Conservation (phyloP, 2,113 vertebrate species). For the Cynoglossus semilaevis region DNA sequence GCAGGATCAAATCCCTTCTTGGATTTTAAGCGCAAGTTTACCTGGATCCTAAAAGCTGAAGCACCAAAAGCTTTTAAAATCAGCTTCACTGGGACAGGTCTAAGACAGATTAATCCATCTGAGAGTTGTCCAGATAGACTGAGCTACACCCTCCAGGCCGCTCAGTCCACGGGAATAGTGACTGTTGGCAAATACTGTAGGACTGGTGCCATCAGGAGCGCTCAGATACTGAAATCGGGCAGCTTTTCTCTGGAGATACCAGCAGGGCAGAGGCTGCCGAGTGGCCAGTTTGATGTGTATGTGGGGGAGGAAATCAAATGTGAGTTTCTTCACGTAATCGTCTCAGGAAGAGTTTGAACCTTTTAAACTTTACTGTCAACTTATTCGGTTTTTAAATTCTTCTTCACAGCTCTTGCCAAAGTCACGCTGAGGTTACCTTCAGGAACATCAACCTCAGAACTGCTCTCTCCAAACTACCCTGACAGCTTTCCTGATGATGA, state of each 20-base stretch:
- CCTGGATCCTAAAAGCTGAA: slow-evolving; percentile 78
- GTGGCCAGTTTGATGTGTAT: slow-evolving; percentile 74
- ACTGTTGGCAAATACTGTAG: slow-evolving; percentile 83
- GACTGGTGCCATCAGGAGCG: slow-evolving; percentile 73
- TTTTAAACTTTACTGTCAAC: not conserved
- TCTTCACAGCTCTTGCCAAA: slow-evolving; percentile 79
- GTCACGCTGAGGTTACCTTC: slow-evolving; percentile 78
- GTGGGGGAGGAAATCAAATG: slow-evolving; percentile 82
- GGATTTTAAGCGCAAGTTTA: slow-evolving; percentile 81
- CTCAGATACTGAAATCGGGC: slow-evolving; percentile 77
- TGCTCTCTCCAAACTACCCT: slow-evolving; percentile 87
- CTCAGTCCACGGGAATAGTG: slow-evolving; percentile 31
- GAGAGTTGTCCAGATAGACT: slow-evolving; percentile 74
- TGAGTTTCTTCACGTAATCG: slow-evolving; percentile 61
- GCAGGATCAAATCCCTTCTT: slow-evolving; percentile 44
- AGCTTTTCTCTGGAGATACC: slow-evolving; percentile 78
- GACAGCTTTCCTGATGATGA: slow-evolving; percentile 83
- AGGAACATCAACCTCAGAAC: slow-evolving; percentile 65
- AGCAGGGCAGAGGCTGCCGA: slow-evolving; percentile 63
- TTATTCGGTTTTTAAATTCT: not conserved
- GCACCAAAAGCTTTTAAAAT: slow-evolving; percentile 72
- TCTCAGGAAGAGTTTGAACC: not conserved
- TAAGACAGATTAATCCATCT: slow-evolving; percentile 76
- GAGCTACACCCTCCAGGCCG: slow-evolving; percentile 75
- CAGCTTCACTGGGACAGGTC: slow-evolving; percentile 68